Conservation (phyloP, 1,140 invertebrate species). For the Tetraneura akinire region DNA sequence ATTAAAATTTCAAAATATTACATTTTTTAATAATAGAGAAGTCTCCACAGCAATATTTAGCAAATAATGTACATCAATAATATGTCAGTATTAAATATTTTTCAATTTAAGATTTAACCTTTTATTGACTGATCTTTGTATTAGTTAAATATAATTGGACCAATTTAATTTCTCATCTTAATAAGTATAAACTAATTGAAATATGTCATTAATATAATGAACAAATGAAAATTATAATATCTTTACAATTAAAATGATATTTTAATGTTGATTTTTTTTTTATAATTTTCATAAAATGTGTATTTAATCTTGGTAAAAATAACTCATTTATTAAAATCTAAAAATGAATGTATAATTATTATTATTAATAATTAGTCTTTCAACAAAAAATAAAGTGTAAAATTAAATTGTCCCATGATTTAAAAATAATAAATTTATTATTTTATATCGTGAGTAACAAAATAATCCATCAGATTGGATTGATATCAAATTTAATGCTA, state of each 20-base stretch:
- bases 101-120: neutral
- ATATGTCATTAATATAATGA: neutral
- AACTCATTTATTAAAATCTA: neutral
- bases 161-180: conserved; percentile 17
- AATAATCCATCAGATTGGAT: neutral
- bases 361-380: neutral
- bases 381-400: neutral
- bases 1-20: too few species aligned
- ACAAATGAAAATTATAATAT: neutral
- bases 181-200: neutral
- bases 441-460: neutral
- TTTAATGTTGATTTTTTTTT: neutral
- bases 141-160: conserved; percentile 1
- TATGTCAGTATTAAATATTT: conserved; percentile 18
- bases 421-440: conserved; percentile 13
- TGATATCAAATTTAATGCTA: neutral
- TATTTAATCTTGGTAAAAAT: neutral
- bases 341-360: neutral
- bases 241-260: neutral
- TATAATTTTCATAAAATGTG: too few species aligned
- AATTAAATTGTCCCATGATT: neutral
- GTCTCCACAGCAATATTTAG: neutral
- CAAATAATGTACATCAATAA: neutral
- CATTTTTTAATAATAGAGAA: neutral
- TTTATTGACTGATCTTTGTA: neutral